These are phyloP conservation scores for Macrophya alboannulata DNA, from an alignment of 2,888 invertebrate genomes.

Conservation along the genomic window DNA sequence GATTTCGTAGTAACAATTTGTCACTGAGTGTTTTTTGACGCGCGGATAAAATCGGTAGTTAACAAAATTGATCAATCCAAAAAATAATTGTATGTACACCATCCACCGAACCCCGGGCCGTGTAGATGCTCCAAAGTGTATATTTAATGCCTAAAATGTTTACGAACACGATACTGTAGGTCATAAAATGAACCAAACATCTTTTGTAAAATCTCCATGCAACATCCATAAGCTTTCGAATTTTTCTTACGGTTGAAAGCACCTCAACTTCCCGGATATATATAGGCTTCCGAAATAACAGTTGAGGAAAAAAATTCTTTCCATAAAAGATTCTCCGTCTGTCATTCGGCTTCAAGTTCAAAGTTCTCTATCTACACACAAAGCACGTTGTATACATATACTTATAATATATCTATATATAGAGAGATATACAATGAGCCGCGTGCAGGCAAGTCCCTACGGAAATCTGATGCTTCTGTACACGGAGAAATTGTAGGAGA, in stretches of 20 bases:
- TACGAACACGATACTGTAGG: neutral
- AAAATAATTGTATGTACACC: neutral
- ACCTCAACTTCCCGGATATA: neutral
- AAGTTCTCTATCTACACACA: slow-evolving; percentile 15
- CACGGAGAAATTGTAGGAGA: neutral
- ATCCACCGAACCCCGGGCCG: neutral
- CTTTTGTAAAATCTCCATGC: neutral
- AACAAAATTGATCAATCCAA: neutral
- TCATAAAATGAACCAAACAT: neutral
- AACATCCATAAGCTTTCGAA: neutral
- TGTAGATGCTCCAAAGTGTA: neutral
- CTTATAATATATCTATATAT: neutral
- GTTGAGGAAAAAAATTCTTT: neutral
- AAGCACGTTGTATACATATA: neutral
- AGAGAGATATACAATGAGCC: no score
- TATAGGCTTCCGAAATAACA: neutral
- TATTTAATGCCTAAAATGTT: neutral
- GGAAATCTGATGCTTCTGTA: slow-evolving; percentile 34
- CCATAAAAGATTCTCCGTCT: neutral
- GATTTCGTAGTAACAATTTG: slow-evolving; percentile 22
- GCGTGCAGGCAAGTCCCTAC: slow-evolving; percentile 14
- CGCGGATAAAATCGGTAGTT: neutral
- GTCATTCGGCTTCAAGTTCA: neutral
- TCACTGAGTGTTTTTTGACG: neutral
- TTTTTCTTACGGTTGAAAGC: neutral